phyloP scores from a whole-genome alignment of 2,888 invertebrate species.

The Pammene fasciana region DNA sequence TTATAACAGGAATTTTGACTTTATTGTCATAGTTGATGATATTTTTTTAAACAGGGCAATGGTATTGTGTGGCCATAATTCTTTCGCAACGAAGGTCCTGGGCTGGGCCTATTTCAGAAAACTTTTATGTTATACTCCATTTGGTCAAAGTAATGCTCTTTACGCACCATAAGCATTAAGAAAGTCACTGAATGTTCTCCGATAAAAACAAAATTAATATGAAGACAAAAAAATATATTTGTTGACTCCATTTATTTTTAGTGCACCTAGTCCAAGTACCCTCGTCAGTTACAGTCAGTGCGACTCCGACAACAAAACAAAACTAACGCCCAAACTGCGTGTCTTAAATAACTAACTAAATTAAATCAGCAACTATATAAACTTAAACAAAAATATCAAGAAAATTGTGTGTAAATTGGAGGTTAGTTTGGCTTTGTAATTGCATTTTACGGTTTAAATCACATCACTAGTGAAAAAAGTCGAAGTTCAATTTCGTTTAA shows the following conservation, averaged over 20 bases:
- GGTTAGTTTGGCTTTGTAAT: conserved; percentile 1
- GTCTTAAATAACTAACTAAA: conserved; percentile 34
- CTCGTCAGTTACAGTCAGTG: conserved; percentile 67
- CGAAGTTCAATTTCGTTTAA: background rate
- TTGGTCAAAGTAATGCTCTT: too few relatives aligned
- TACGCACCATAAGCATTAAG: too few relatives aligned
- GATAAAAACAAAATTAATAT: background rate
- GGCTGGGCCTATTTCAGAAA: too few relatives aligned
- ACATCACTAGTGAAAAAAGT: conserved; percentile 5
- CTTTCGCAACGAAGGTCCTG: too few relatives aligned
- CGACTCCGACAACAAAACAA: conserved; percentile 63
- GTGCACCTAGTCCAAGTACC: conserved; percentile 53
- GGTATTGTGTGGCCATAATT: too few relatives aligned
- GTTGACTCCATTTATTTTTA: conserved; percentile 45
- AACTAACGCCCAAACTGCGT: conserved; percentile 54
- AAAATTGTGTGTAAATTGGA: conserved; percentile 14
- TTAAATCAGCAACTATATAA: background rate
- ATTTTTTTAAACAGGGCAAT: too few relatives aligned
- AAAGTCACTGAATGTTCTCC: background rate
- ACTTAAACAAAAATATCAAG: conserved; percentile 10
- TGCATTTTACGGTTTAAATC: background rate
- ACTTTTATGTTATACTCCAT: too few relatives aligned
- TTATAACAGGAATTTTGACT: too few relatives aligned
- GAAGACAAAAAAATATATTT: background rate
- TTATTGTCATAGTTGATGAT: too few relatives aligned